Conservation (phyloP, 1,140 invertebrate genomes). For the Hylaeus volcanicus region DNA sequence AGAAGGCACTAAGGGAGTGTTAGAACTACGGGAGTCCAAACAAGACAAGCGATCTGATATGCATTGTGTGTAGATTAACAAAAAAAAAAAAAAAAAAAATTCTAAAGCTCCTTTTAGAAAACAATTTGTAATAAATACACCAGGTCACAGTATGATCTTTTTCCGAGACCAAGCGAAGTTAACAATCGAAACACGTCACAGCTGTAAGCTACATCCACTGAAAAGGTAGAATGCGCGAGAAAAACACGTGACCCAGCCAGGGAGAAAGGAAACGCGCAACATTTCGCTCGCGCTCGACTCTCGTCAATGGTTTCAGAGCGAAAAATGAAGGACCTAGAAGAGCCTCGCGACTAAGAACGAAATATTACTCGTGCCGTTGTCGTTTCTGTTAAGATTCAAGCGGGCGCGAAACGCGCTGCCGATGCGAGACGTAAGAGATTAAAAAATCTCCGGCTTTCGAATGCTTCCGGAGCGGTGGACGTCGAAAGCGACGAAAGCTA, state of each 20-base stretch:
- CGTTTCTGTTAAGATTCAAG: not conserved
- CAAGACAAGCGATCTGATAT: too few relatives aligned
- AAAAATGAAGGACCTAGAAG: not conserved
- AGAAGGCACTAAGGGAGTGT: too few relatives aligned
- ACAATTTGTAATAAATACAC: too few relatives aligned
- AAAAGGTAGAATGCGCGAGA: not conserved
- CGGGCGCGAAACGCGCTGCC: not conserved
- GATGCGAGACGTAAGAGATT: conserved; percentile 34
- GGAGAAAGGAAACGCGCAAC: not conserved
- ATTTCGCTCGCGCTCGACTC: not conserved
- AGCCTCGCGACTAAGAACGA: not conserved
- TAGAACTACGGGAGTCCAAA: too few relatives aligned
- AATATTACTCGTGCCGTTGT: conserved; percentile 21
- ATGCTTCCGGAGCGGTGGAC: not conserved
- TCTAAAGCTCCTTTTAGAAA: too few relatives aligned
- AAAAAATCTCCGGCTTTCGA: conserved; percentile 34
- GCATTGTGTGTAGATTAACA: too few relatives aligned
- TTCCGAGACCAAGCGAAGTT: not conserved
- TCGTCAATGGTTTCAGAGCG: not conserved
- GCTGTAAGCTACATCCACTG: not conserved
- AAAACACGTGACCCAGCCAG: too few relatives aligned
- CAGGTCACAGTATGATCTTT: too few relatives aligned
- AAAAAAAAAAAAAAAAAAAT: too few relatives aligned
- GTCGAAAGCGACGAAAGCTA: not conserved
- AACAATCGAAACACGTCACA: too few relatives aligned